Evolutionary conservation across 64 coral and sea anemone species (phyloP).

Genomic region (Stylophora pistillata): DNA sequence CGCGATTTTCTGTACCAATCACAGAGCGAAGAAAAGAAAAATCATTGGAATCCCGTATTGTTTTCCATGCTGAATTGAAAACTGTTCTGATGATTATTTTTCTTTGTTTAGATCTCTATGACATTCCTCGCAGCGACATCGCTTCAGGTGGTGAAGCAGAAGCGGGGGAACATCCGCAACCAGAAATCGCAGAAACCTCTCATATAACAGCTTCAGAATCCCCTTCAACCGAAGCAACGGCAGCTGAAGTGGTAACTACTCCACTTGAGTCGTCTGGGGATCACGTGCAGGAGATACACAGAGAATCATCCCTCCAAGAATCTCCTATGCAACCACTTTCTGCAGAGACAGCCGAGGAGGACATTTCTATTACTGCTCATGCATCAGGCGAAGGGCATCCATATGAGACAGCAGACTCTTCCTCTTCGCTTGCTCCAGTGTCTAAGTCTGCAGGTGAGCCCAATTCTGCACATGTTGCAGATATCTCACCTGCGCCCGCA

Average conservation of each 20-base stretch:
- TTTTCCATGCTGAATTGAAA: too few species aligned
- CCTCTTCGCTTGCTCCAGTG: background rate
- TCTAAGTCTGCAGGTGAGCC: background rate
- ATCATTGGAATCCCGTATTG: too few species aligned
- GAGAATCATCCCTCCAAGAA: conserved; percentile 1
- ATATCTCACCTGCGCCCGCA: background rate
- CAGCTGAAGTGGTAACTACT: background rate
- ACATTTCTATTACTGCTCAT: background rate
- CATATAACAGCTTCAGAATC: background rate
- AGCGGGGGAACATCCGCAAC: background rate
- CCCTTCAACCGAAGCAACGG: background rate
- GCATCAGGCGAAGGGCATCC: background rate
- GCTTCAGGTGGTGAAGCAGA: background rate
- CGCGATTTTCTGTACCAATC: too few species aligned
- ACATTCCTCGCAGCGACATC: conserved; percentile 29
- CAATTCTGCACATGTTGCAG: background rate
- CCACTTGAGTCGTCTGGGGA: background rate
- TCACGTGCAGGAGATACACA: conserved; percentile 7
- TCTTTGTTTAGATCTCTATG: conserved; percentile 11
- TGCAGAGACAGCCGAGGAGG: background rate
- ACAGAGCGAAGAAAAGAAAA: too few species aligned
- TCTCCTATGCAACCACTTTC: background rate
- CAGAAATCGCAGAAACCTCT: background rate
- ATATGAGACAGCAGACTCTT: background rate
- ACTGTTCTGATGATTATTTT: background rate